These are phyloP conservation scores for Ptyas mucosa DNA, from an alignment of 2,113 vertebrate species.

Conservation along the genomic window DNA sequence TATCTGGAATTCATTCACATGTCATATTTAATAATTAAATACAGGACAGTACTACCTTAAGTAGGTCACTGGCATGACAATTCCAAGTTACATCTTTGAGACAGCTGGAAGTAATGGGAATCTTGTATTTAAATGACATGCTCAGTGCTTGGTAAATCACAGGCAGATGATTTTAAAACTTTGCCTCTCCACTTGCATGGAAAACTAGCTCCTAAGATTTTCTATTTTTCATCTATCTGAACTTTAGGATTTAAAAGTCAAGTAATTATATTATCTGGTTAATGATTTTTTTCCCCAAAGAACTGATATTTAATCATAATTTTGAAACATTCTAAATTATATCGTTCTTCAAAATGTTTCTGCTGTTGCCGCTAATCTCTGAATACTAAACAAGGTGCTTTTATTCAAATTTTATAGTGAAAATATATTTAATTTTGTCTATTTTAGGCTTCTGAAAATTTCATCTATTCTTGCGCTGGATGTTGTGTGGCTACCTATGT, in stretches of 20 bases:
- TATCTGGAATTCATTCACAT: not conserved
- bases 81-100: not conserved
- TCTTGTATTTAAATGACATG: not conserved
- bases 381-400: not conserved
- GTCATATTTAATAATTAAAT: not conserved
- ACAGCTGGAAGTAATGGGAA: not conserved
- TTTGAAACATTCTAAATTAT: not conserved
- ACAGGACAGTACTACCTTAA: not conserved
- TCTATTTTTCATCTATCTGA: not conserved
- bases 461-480: constrained; percentile 97
- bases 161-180: not conserved
- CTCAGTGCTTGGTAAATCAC: not conserved
- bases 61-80: not conserved
- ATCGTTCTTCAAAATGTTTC: not conserved
- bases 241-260: not conserved
- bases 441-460: constrained; percentile 92
- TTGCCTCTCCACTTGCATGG: not conserved
- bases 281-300: not conserved
- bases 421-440: not conserved
- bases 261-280: not conserved
- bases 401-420: not conserved
- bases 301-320: not conserved
- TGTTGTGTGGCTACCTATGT: constrained; percentile 98
- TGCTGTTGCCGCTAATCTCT: not conserved
- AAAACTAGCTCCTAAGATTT: not conserved